Conservation (phyloP, 2,888 invertebrate species). For the Automeris io region DNA sequence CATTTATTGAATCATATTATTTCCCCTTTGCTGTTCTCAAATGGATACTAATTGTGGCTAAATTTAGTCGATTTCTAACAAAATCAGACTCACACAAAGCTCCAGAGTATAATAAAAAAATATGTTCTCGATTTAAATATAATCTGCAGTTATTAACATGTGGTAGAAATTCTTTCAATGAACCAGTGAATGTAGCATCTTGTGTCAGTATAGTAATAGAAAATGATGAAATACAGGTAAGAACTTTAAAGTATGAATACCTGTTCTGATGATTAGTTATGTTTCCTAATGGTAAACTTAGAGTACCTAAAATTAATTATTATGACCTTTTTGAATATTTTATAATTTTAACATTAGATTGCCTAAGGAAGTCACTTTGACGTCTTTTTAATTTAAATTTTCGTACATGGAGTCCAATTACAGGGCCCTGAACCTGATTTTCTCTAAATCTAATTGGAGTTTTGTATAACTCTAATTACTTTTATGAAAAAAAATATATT, state of each 20-base stretch:
- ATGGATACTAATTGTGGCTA: slow-evolving; percentile 40
- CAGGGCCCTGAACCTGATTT: too few species aligned
- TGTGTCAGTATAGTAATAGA: slow-evolving; percentile 38
- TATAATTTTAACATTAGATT: too few species aligned
- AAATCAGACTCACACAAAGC: slow-evolving; percentile 11
- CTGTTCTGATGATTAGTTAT: too few species aligned
- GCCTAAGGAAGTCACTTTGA: too few species aligned
- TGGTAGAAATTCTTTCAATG: slow-evolving; percentile 15
- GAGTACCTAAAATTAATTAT: too few species aligned
- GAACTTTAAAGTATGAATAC: slow-evolving; percentile 4
- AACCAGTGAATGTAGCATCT: slow-evolving; percentile 26
- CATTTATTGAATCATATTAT: slow-evolving; percentile 41
- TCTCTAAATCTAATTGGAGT: too few species aligned
- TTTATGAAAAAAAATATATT: too few species aligned
- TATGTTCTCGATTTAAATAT: slow-evolving; percentile 30
- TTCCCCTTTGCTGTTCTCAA: slow-evolving; percentile 40
- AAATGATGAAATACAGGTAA: slow-evolving; percentile 34
- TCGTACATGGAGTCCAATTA: too few species aligned
- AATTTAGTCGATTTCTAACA: slow-evolving; percentile 30
- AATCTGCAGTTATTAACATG: slow-evolving; percentile 36
- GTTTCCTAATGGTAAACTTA: too few species aligned
- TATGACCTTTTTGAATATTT: too few species aligned
- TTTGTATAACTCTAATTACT: too few species aligned
- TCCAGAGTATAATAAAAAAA: slow-evolving; percentile 10
- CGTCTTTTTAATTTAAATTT: too few species aligned